Base-by-base conservation (phyloP, 2,888 invertebrate species). In the Oithona nana region DNA sequence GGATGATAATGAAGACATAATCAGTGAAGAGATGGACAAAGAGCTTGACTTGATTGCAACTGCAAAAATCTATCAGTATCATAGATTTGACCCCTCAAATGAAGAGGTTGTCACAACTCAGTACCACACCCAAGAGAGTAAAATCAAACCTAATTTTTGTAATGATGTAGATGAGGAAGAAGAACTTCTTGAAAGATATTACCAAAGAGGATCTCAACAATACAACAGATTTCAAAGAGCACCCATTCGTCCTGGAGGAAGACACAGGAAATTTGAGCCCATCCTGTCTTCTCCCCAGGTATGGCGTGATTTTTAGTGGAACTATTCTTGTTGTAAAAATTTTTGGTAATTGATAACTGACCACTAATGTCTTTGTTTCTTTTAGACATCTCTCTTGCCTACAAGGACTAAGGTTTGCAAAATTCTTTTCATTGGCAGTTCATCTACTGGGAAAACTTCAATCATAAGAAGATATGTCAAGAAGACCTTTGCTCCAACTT, bases 381-480 rank as follows among this genome's bases (percentile, higher is more conserved):
- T 48, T 13, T n/a, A 49, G 59, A 29, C 24, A 24, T 49, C 50
- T 16, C 48, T 22, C 2, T 22, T 22, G n/a, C n/a, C 59, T 4
- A 59, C 24, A 13, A 59, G 24, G n/a, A 59, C 48, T 16, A 59
- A 59, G 28, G 20, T 59, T 49, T 59, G 28, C 24, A 59, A 59
- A 49, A 59, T 59, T 50, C 28, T 59, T 20, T 59, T 59, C 49
- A 59, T 59, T 26, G 59, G 59, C 11, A 59, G 59, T 24, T 59
- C 59, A 8, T 59, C 59, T 13, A 49, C 59, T 4, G 59, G 59
- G n/a, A 59, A 59, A 50, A 59, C 59, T n/a, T 59, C 59, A n/a
- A 26, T 59, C 16, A 59, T 59, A 22, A 16, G 59, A 24, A 20
- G 59, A 48, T 59, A 59, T 50, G 59, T 59, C 24, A 59, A 59